phyloP scores from a whole-genome alignment of 2,888 invertebrate species.

The Morpho deidamia region DNA sequence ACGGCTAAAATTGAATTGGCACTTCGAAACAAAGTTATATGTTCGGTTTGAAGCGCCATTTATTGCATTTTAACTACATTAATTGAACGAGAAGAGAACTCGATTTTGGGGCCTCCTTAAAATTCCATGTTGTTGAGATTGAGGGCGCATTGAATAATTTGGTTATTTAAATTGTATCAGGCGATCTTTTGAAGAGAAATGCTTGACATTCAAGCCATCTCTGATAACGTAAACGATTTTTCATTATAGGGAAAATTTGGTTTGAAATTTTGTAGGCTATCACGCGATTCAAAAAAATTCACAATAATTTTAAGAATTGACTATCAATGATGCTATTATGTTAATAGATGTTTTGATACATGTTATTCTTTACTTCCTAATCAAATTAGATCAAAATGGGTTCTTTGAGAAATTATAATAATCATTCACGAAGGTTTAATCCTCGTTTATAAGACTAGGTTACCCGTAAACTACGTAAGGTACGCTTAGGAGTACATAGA shows the following conservation, averaged over 20 bases:
- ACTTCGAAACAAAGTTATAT: constrained; percentile 60
- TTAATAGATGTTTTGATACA: too few species aligned
- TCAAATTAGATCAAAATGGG: too few species aligned
- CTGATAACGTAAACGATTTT: not conserved
- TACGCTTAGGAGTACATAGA: too few species aligned
- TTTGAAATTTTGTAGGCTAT: too few species aligned
- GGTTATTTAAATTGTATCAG: constrained; percentile 13
- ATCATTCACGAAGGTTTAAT: too few species aligned
- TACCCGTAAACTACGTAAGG: too few species aligned
- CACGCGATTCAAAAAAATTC: too few species aligned
- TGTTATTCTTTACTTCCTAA: too few species aligned
- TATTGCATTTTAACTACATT: constrained; percentile 69
- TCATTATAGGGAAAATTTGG: not conserved
- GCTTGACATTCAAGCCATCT: not conserved
- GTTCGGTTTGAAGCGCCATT: constrained; percentile 51
- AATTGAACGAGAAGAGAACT: constrained; percentile 52
- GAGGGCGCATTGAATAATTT: constrained; percentile 10
- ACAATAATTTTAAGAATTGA: too few species aligned
- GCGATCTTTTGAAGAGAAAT: constrained; percentile 8
- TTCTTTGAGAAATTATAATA: too few species aligned
- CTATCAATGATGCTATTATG: too few species aligned
- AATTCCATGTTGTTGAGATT: constrained; percentile 36
- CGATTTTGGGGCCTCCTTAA: constrained; percentile 42
- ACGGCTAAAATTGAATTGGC: constrained; percentile 56
- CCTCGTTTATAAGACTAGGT: too few species aligned